These are phyloP conservation scores for Thyatira batis DNA, from an alignment of 2,888 invertebrate species.

Conservation along the genomic window DNA sequence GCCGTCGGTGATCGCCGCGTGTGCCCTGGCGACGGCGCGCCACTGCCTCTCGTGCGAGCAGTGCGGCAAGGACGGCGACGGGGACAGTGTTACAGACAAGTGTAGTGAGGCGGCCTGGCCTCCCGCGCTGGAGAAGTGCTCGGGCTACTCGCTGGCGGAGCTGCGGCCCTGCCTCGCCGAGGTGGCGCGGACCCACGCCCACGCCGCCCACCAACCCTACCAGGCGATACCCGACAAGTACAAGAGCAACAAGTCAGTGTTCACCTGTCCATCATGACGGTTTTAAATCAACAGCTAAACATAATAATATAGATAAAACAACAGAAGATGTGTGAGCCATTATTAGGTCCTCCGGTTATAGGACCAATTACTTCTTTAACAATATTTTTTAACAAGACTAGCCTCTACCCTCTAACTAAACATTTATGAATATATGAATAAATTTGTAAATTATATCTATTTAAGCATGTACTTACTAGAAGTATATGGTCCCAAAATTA, in stretches of 20 bases:
- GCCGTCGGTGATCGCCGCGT: constrained; percentile 92
- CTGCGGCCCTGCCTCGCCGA: constrained; percentile 86
- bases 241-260: constrained; percentile 85
- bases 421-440: no score
- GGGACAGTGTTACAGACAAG: constrained; percentile 1
- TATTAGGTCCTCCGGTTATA: no score
- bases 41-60: constrained; percentile 82
- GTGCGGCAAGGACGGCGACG: constrained; percentile 31
- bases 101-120: constrained; percentile 84
- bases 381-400: no score
- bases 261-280: not conserved
- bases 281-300: no score
- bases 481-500: no score
- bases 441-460: no score
- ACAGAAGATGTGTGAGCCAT: no score
- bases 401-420: no score
- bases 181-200: constrained; percentile 86
- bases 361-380: no score
- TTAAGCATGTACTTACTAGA: not conserved
- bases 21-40: constrained; percentile 90
- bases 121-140: constrained; percentile 81
- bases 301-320: no score
- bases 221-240: constrained; percentile 96
- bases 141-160: constrained; percentile 85
- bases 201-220: constrained; percentile 86